Percentiles rank a stretch among this genome's conserved stretches.
These are phyloP conservation scores for Zaprionus tsacasi DNA, from an alignment of 1,140 invertebrate genomes.

Conservation along the genomic window DNA sequence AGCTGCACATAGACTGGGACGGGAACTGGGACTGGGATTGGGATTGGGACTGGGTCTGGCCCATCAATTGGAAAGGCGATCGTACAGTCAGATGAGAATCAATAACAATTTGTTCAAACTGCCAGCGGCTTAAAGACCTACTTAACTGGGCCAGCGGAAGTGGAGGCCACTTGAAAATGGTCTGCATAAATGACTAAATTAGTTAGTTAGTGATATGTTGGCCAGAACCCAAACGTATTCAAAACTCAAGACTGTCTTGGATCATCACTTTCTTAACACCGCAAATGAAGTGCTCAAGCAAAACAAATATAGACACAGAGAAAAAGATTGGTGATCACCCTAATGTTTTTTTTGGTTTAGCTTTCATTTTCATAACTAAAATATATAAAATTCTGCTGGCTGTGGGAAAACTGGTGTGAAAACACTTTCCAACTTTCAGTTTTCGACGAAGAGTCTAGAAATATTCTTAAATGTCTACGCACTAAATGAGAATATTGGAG, in stretches of 20 bases:
- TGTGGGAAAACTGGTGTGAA: constrained; percentile 47
- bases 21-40: background rate
- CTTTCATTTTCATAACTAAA: constrained; percentile 70
- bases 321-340: constrained; percentile 30
- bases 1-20: constrained; percentile 49
- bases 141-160: constrained; percentile 55
- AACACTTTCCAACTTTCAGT: constrained; percentile 77
- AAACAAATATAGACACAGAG: background rate
- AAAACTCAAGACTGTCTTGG: constrained; percentile 2
- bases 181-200: constrained; percentile 53
- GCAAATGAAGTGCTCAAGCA: constrained; percentile 30
- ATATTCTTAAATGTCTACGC: constrained; percentile 42
- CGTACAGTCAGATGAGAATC: constrained; percentile 66
- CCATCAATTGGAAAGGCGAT: constrained; percentile 73
- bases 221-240: constrained; percentile 40
- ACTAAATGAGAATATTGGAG: constrained; percentile 68
- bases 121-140: constrained; percentile 9
- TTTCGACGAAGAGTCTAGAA: constrained; percentile 41
- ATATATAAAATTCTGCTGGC: constrained; percentile 10
- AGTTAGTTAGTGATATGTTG: constrained; percentile 24
- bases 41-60: constrained; percentile 8
- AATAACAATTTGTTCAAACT: constrained; percentile 75
- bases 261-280: background rate
- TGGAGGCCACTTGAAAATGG: constrained; percentile 42
- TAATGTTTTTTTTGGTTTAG: constrained; percentile 50